Percentiles rank a stretch among this genome's conserved stretches.
Evolutionary conservation across 2,888 invertebrate genomes (phyloP).

Genomic region (Phyto melanocephala): DNA sequence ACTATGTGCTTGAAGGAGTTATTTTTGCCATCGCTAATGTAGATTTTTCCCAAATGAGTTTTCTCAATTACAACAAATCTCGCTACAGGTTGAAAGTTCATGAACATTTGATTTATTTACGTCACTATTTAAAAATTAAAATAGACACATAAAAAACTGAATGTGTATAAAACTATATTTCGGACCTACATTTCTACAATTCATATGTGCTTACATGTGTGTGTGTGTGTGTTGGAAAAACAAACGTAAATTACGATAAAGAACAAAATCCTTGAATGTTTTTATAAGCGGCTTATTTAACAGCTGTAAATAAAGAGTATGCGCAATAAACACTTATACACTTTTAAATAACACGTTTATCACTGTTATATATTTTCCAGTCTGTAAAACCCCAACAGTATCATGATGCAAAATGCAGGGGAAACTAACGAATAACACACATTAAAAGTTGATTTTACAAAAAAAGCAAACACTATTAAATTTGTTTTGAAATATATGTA

Average conservation of each 20-base stretch:
- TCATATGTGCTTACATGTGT: neutral
- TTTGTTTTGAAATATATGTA: neutral
- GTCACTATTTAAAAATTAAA: slow-evolving; percentile 42
- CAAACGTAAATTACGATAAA: slow-evolving; percentile 18
- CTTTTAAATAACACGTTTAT: neutral
- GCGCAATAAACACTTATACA: slow-evolving; percentile 3
- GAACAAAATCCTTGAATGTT: slow-evolving; percentile 48
- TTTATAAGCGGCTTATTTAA: slow-evolving; percentile 51
- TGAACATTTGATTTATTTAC: slow-evolving; percentile 49
- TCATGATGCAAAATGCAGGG: slow-evolving; percentile 12
- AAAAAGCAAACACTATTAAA: neutral
- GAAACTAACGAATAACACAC: neutral
- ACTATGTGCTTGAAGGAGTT: too few species aligned
- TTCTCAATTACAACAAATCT: slow-evolving; percentile 18
- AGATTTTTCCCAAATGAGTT: neutral
- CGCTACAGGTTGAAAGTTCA: slow-evolving; percentile 63
- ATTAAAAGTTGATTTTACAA: neutral
- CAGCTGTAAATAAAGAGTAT: slow-evolving; percentile 46
- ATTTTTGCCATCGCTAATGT: neutral
- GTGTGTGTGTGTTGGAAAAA: neutral
- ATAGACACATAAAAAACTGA: neutral
- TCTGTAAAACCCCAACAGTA: slow-evolving; percentile 35
- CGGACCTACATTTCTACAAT: neutral
- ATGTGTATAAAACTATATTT: neutral
- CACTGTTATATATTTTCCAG: neutral